Percentiles rank a stretch among this genome's conserved stretches.
phyloP scores from a whole-genome alignment of 2,888 invertebrate genomes.

The Eugnorisma glareosa region DNA sequence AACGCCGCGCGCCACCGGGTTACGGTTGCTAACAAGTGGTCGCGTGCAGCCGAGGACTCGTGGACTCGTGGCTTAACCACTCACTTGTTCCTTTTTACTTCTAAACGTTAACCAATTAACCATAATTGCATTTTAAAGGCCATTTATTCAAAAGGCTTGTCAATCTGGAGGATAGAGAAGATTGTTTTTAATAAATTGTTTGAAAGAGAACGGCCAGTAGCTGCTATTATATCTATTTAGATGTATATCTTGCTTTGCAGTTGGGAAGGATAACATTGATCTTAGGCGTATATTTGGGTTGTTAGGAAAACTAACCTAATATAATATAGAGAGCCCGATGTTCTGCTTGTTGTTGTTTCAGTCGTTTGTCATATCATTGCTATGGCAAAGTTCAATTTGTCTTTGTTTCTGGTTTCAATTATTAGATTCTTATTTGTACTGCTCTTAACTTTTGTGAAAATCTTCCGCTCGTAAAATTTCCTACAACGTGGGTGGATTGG shows the following conservation, averaged over 20 bases:
- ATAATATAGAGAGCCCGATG: background rate
- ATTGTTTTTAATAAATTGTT: slow-evolving; percentile 21
- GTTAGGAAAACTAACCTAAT: background rate
- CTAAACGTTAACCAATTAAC: slow-evolving; percentile 41
- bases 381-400: background rate
- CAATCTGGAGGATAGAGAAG: slow-evolving; percentile 10
- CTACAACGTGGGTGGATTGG: background rate
- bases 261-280: slow-evolving; percentile 17
- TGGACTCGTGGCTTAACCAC: slow-evolving; percentile 63
- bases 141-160: slow-evolving; percentile 27
- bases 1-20: slow-evolving; percentile 12
- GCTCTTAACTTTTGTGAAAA: background rate
- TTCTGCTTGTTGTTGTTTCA: slow-evolving; percentile 2
- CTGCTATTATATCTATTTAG: background rate
- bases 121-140: slow-evolving; percentile 47
- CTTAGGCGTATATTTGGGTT: slow-evolving; percentile 7
- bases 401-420: background rate
- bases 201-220: background rate
- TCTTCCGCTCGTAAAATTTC: background rate
- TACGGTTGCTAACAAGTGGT: slow-evolving; percentile 78
- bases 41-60: slow-evolving; percentile 71
- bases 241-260: background rate
- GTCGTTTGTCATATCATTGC: background rate
- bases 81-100: slow-evolving; percentile 65
- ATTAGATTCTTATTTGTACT: background rate